Evolutionary conservation across 2,888 invertebrate genomes (phyloP), one percentile per base, ranked within the genome.

Genomic region (Neoscelio sp.): DNA sequence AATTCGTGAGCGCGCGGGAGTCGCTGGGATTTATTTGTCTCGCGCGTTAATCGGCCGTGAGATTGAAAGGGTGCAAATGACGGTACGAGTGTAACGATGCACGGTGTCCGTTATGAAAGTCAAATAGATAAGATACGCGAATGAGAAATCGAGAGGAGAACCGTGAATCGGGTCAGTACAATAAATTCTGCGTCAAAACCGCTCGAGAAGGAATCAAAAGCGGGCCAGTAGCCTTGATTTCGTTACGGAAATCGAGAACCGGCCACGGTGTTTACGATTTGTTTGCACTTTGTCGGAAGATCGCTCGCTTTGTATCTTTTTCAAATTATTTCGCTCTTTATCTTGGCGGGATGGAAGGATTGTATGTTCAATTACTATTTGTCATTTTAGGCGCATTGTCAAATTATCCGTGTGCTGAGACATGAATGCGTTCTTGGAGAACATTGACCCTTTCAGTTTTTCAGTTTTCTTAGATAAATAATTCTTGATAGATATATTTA

Each of bases 181-280:
- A 78, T 78, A 78, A 78, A 78, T 78, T 73, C 35, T 52, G 46
- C 71, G 78, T 62, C 38, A 44, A 71, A 52, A 18, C 40, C 44
- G 67, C 44, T 42, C 44, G 20, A 64, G 46, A 64, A 48, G 48
- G 58, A 65, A 70, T 74, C 58, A 75, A 67, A 80, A 80, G 71
- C 71, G 70, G 75, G 79, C 75, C 76, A 80, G 67, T 73, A 73
- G 80, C 30, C 62, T 73, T 71, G 54, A 71, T 76, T 76, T 76
- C 75, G 67, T 67, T 67, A 62, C 48, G 73, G 62, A 73, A 78
- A 78, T 67, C 67, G 54, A 67, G 62, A 60, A 73, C 73, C 73
- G 60, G 62, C 67, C 42, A 33, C 56, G 42, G 1, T 56, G 48
- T 68, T 67, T 58, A 62, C 78, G 54, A 73, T 73, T 73, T 78